Evolutionary conservation across 2,113 vertebrate genomes (phyloP).

Genomic region (Erythrolamprus reginae): DNA sequence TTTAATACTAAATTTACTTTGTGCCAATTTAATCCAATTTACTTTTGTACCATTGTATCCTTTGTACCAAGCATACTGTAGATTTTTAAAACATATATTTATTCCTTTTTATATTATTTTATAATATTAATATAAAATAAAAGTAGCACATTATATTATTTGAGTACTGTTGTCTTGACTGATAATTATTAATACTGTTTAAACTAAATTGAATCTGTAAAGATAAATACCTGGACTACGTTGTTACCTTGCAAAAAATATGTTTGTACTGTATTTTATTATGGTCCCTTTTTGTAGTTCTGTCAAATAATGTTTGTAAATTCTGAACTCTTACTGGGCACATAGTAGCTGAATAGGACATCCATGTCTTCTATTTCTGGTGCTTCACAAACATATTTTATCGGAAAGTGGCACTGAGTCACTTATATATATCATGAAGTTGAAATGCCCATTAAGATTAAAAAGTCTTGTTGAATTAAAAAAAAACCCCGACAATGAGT

Average conservation of each 20-base stretch:
- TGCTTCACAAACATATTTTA: not conserved
- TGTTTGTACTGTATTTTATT: not conserved
- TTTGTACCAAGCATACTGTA: slow-evolving; percentile 58
- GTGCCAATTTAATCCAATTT: slow-evolving; percentile 46
- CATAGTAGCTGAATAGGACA: not conserved
- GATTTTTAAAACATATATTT: not conserved
- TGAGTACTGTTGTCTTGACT: not conserved
- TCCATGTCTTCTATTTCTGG: not conserved
- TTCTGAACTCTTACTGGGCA: not conserved
- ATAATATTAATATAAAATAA: not conserved
- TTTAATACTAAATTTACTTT: not conserved
- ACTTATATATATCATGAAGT: too few relatives aligned
- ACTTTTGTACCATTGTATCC: slow-evolving; percentile 45
- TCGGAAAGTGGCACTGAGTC: not conserved
- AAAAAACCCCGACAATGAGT: too few relatives aligned
- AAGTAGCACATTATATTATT: not conserved
- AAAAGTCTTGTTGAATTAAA: too few relatives aligned
- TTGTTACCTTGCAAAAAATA: not conserved
- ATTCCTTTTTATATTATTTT: not conserved
- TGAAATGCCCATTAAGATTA: too few relatives aligned
- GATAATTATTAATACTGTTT: not conserved
- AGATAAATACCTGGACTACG: not conserved
- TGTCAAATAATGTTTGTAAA: not conserved
- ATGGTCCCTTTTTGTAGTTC: not conserved
- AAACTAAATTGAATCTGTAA: not conserved